Percentiles rank a stretch among this genome's conserved stretches.
Conservation (phyloP, 2,797 vertebrate genomes). For the Chelonia mydas region DNA sequence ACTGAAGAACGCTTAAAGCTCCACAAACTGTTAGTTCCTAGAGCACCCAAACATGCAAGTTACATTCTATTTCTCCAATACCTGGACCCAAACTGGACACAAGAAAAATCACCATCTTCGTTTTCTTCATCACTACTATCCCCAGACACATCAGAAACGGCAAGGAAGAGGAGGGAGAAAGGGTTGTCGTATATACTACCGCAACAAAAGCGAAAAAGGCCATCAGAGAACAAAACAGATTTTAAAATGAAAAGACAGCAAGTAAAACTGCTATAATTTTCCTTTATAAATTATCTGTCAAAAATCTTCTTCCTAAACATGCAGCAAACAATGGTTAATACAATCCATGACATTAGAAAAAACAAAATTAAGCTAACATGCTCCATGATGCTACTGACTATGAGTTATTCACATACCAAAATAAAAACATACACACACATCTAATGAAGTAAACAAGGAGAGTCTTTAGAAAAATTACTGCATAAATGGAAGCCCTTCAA, state of each 20-base stretch:
- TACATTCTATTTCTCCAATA: conserved; percentile 84
- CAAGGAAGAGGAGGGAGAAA: conserved; percentile 94
- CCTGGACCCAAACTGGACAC: conserved; percentile 99
- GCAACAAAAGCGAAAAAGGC: conserved; percentile 77
- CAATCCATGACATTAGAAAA: neutral
- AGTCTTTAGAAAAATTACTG: neutral
- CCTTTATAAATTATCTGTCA: neutral
- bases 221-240: conserved; percentile 53
- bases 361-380: conserved; percentile 4
- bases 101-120: conserved; percentile 94
- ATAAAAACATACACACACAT: neutral
- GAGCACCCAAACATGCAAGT: conserved; percentile 81
- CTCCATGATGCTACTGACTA: neutral
- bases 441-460: neutral
- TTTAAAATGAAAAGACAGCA: conserved; percentile 18
- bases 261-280: neutral
- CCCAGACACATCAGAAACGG: conserved; percentile 94
- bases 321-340: conserved; percentile 13
- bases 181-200: conserved; percentile 88
- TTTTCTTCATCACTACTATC: conserved; percentile 96
- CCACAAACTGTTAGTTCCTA: conserved; percentile 72
- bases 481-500: neutral
- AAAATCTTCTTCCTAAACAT: conserved; percentile 53
- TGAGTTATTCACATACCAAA: neutral
- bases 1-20: neutral